Evolutionary conservation across 2,113 vertebrate species (phyloP).

Genomic region (Nymphicus hollandicus): DNA sequence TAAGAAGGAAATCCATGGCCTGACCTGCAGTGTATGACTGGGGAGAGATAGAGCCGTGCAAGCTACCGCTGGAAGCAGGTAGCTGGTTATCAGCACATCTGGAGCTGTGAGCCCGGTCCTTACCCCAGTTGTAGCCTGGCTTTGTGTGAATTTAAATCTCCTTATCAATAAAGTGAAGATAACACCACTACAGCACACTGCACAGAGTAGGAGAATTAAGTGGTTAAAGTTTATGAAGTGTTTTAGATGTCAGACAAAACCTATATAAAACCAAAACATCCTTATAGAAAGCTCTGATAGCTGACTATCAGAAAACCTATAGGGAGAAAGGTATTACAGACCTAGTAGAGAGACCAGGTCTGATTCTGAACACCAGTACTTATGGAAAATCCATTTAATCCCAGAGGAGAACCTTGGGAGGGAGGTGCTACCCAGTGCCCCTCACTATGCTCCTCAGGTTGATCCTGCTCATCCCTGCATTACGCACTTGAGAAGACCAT

Average conservation of each 20-base stretch:
- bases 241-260: background rate
- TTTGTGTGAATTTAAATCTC: constrained; percentile 28
- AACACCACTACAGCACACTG: background rate
- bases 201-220: background rate
- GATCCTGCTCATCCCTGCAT: background rate
- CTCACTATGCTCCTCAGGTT: fast-evolving
- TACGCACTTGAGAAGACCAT: background rate
- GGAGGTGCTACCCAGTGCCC: background rate
- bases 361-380: background rate
- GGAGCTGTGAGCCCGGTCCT: background rate
- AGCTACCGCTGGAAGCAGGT: background rate
- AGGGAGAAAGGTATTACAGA: background rate
- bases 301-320: background rate
- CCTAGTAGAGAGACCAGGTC: background rate
- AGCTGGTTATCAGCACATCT: background rate
- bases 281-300: background rate
- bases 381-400: background rate
- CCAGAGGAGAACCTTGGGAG: background rate
- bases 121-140: background rate
- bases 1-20: background rate
- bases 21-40: background rate
- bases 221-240: constrained; percentile 1
- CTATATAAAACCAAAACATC: background rate
- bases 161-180: constrained; percentile 16
- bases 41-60: background rate